A percentile compares a stretch with the other conserved stretches of the same genome.
Evolutionary conservation across 2,888 invertebrate species (phyloP).

Genomic region (Chydorus sphaericus): DNA sequence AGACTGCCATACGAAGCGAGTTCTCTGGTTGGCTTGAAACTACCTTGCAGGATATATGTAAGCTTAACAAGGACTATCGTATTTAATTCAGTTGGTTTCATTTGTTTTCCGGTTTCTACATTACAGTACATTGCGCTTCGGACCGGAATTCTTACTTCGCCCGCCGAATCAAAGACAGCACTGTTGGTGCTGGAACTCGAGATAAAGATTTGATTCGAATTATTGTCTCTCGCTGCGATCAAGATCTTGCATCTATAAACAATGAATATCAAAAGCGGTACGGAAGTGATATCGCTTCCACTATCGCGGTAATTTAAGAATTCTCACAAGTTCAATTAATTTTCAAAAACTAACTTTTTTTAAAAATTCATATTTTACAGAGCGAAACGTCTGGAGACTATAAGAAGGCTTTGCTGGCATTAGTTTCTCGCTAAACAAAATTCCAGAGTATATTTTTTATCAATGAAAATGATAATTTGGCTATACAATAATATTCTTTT

Average conservation of each 20-base stretch:
- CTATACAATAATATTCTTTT: too few species aligned
- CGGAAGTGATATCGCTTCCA: constrained; percentile 59
- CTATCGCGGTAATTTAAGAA: constrained; percentile 54
- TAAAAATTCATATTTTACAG: constrained; percentile 33
- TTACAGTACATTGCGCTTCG: constrained; percentile 55
- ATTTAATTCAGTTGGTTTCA: too few species aligned
- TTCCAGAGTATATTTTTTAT: too few species aligned
- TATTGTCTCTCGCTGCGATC: constrained; percentile 64
- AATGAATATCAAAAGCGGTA: constrained; percentile 57
- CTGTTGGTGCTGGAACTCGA: constrained; percentile 81
- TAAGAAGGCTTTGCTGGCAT: constrained; percentile 72
- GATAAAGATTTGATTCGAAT: constrained; percentile 72
- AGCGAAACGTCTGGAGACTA: constrained; percentile 88
- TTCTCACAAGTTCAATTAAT: not conserved
- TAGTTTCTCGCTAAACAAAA: too few species aligned
- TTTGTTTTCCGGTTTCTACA: too few species aligned
- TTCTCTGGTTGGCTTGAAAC: constrained; percentile 74
- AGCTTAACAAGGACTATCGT: too few species aligned
- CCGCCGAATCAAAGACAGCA: constrained; percentile 65
- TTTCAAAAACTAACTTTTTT: constrained; percentile 21
- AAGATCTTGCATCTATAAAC: constrained; percentile 74
- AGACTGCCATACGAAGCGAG: constrained; percentile 62
- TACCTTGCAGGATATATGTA: constrained; percentile 69
- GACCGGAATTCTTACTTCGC: constrained; percentile 74
- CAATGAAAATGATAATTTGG: too few species aligned